Percentiles rank a stretch among this genome's conserved stretches.
Evolutionary conservation across 2,113 vertebrate species (phyloP).

Genomic region (Leucopsar rothschildi): DNA sequence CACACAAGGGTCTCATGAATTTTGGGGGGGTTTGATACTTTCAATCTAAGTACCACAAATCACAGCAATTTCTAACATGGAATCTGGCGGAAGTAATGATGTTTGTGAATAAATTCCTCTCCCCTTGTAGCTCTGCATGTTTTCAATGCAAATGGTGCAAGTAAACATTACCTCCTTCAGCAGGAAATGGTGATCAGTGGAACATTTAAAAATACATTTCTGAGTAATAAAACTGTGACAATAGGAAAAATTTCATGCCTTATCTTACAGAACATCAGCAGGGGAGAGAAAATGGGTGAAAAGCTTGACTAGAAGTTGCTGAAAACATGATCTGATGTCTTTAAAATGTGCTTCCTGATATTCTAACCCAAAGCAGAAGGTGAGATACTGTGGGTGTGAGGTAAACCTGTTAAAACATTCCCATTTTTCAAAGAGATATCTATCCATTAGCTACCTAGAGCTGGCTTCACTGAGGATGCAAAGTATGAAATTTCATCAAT

Average conservation of each 20-base stretch:
- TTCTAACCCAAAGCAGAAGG: neutral
- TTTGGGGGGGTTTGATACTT: neutral
- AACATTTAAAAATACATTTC: constrained; percentile 36
- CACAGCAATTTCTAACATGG: neutral
- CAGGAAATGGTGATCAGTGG: constrained; percentile 47
- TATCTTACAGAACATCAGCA: constrained; percentile 15
- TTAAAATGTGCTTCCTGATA: neutral
- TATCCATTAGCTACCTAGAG: neutral
- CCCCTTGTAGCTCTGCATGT: neutral
- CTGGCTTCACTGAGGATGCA: neutral
- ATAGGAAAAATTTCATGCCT: constrained; percentile 11
- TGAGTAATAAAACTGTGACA: constrained; percentile 11
- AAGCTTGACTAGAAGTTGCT: neutral
- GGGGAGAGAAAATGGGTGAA: neutral
- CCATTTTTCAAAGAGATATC: neutral
- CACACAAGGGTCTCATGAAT: neutral
- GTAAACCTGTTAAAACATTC: neutral
- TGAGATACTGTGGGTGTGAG: neutral
- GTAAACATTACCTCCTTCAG: neutral
- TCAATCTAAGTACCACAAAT: neutral
- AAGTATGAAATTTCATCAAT: neutral
- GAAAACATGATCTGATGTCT: neutral
- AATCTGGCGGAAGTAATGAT: neutral
- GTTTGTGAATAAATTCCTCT: neutral
- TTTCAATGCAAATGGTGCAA: constrained; percentile 11